Conservation (phyloP, 2,113 vertebrate species). For the Cheirogaleus medius region DNA sequence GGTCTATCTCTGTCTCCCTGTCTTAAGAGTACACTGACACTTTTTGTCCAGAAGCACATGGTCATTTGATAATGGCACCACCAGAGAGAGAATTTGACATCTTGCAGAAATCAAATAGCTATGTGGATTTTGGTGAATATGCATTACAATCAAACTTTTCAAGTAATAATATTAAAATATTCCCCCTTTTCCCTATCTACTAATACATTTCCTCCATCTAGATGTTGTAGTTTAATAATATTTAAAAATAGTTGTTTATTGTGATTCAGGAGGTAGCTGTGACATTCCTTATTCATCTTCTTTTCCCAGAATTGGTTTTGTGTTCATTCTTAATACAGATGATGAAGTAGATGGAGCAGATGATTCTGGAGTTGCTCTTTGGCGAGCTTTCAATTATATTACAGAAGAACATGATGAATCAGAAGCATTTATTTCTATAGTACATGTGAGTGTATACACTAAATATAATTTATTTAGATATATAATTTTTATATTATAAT, state of each 20-base stretch:
- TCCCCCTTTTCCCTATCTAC: background rate
- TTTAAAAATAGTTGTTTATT: background rate
- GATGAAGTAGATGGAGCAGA: constrained; percentile 90
- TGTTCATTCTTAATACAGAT: constrained; percentile 92
- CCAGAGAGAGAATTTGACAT: background rate
- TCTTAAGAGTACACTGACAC: background rate
- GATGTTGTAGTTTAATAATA: background rate
- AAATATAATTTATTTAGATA: background rate
- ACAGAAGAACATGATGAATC: constrained; percentile 89
- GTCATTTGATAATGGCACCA: background rate
- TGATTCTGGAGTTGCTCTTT: constrained; percentile 93
- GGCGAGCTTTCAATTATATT: constrained; percentile 93
- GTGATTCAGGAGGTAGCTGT: background rate
- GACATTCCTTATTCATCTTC: constrained; percentile 45
- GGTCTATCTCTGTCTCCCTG: background rate
- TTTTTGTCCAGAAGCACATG: background rate
- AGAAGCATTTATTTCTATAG: constrained; percentile 90
- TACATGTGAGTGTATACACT: constrained; percentile 89
- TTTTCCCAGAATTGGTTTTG: constrained; percentile 93
- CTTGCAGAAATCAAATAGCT: background rate
- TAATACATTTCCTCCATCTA: background rate
- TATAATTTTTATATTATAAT: background rate
- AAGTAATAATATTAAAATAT: background rate
- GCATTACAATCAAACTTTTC: background rate
- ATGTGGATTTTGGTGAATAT: background rate